Conservation (phyloP, 2,888 invertebrate species). For the Epistrophe grossulariae region DNA sequence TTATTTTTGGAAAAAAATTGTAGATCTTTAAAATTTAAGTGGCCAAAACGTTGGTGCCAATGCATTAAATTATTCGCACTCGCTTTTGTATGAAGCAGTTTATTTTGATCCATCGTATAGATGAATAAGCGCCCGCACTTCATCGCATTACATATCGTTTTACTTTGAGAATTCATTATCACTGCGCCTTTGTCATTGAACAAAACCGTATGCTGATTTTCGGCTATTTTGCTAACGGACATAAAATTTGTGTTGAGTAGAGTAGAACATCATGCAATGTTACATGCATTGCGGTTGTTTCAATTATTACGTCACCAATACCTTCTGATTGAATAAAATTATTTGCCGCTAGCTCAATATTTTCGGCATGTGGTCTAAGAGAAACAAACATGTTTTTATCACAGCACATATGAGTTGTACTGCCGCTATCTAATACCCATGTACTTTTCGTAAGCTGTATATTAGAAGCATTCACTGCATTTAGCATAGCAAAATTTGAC, state of each 20-base stretch:
- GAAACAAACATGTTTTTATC: conserved; percentile 31
- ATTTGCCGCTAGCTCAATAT: conserved; percentile 30
- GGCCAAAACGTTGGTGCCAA: conserved; percentile 24
- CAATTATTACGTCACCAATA: conserved; percentile 21
- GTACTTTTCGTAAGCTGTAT: not conserved
- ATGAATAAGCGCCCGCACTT: not conserved
- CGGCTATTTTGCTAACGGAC: conserved; percentile 26
- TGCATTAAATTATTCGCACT: conserved; percentile 9
- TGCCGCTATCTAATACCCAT: conserved; percentile 41
- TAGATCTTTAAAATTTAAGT: not conserved
- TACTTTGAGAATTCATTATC: conserved; percentile 10
- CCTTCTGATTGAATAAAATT: conserved; percentile 31
- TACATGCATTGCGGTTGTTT: conserved; percentile 14
- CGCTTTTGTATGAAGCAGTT: no score
- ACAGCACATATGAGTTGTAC: conserved; percentile 45
- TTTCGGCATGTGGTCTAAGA: conserved; percentile 26
- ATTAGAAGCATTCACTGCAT: not conserved
- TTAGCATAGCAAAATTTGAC: conserved; percentile 42
- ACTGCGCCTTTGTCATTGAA: conserved; percentile 29
- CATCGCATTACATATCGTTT: not conserved
- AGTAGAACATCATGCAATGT: conserved; percentile 22
- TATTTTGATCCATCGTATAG: no score
- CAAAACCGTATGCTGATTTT: conserved; percentile 6
- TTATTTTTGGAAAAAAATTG: not conserved
- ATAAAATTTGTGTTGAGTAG: conserved; percentile 36